Base-by-base conservation (phyloP, 2,797 vertebrate genomes). In the Hylomyscus alleni region DNA sequence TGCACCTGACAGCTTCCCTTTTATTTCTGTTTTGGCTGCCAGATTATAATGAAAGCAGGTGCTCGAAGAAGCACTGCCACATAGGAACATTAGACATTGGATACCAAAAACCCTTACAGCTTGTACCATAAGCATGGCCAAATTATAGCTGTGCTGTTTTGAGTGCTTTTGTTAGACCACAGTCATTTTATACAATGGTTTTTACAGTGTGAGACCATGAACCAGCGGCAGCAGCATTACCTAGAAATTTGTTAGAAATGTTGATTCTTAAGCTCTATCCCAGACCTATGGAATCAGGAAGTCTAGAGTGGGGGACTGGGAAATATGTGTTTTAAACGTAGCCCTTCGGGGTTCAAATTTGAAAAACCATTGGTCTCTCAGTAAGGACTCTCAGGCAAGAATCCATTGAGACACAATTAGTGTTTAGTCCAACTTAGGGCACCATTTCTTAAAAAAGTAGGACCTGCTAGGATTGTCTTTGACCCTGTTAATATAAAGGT, bases 391-490 rank as follows among this genome's bases (percentile, higher is more conserved):
- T 56, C 62, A 60, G 50, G 50, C 65, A 82, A 65, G 78, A 92
- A 69, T 65, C 84, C 50, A 26, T 6, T 65, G 86, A 92, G 29
- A n/a, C 72, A 54, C 19, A 44, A 44, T 78, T 69, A 40, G 80
- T 90, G 62, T 92, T 89, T 37, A 93, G 60, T 92, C 56, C 14
- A 44, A 75, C 24, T 69, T 78, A 75, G 77, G 12, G 29, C 44
- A n/a, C 60, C 34, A 15, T 88, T 96, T 94, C 90, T 76, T 22
- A 73, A 91, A 77, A 62, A 58, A 75, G 31, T 56, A 65, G 47
- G 29, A 34, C 31, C 75, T 94, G 24, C 56, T 95, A 52, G 31
- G 95, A 73, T 93, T 54, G 88, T 93, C 65, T 90, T 56, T 58
- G 54, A 82, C n/a, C 72, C 81, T 56, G 19, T 84, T 86, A 31